Base-by-base conservation (phyloP, 2,888 invertebrate species). In the Dryomyza anilis region DNA sequence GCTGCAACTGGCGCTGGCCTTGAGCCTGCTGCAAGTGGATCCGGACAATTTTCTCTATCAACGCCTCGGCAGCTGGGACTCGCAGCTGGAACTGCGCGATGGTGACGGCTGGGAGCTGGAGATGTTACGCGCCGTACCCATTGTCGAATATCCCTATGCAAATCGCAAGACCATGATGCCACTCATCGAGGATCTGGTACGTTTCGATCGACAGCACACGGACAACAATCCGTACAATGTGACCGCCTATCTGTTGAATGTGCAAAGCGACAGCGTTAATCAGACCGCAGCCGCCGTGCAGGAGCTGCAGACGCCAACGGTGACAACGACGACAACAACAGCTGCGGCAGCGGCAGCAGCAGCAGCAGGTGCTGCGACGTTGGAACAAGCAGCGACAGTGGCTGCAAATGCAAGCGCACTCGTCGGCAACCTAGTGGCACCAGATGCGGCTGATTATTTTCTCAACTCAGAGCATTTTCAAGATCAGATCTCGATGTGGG, bases 11-110 rank as follows among this genome's bases (percentile, higher is more conserved):
- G 91, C 95, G 72, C 82, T 96, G 80, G 86, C 95, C 72, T 85
- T 95, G 75, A 91, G 94, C 81, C 86, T 95, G 70, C 82, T 95
- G 62, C 88, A 93, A 73, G 89, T 91, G 14, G 90, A 93, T 78
- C 91, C 92, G 0, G 89, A 90, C 71, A 87, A 88, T 25, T 89
- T 90, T 76, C 82, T 91, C 58, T 70, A 76, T 23, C 86, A 88
- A 74, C 87, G 86, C 1, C 70, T 78, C 62, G 86, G 89, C 73
- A 87, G 86, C 66, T 82, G 81, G 81, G 81, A 82, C 50, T 77
- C 78, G 12, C 81, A 81, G 50, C 70, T 79, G 64, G 80, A 81
- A 64, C 65, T 81, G 43, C 69, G 77, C n/a, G 77, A 80, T 64
- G 81, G 80, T 66, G 82, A 78, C 65, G 81, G 82, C 48, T 83